phyloP scores from a whole-genome alignment of 2,888 invertebrate genomes.

The Drosophila maculinotata region DNA sequence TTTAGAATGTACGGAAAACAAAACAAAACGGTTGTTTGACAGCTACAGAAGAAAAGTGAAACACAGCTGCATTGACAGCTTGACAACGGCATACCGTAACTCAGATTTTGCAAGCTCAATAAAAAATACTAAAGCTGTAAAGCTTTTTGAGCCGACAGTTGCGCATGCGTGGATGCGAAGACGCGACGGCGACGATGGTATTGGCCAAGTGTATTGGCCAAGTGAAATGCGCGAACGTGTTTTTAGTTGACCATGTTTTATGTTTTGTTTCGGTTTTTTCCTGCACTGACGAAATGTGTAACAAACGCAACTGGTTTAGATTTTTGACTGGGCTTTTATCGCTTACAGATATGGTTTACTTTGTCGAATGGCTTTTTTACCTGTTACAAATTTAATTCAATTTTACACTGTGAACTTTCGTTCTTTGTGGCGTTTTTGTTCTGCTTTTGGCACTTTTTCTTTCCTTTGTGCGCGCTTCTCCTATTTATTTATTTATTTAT shows the following conservation, averaged over 20 bases:
- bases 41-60: constrained; percentile 66
- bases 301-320: constrained; percentile 67
- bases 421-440: constrained; percentile 18
- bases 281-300: constrained; percentile 68
- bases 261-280: constrained; percentile 13
- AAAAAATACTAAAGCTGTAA: constrained; percentile 11
- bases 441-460: constrained; percentile 65
- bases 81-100: constrained; percentile 23
- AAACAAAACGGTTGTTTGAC: constrained; percentile 43
- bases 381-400: constrained; percentile 27
- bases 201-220: constrained; percentile 33
- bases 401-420: constrained; percentile 18
- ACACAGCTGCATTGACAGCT: constrained; percentile 45
- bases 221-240: constrained; percentile 78
- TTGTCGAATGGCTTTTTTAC: constrained; percentile 35
- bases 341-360: constrained; percentile 16
- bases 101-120: constrained; percentile 47
- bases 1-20: constrained; percentile 37
- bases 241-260: constrained; percentile 30
- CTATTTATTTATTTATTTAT: too few species aligned
- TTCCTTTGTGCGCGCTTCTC: constrained; percentile 44
- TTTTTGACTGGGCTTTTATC: constrained; percentile 17
- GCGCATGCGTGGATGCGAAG: constrained; percentile 76
- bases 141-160: constrained; percentile 28
- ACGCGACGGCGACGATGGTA: too few species aligned